A percentile compares a stretch with the other conserved stretches of the same genome.
phyloP scores from a whole-genome alignment of 2,888 invertebrate species.

The Agrilus biguttatus region DNA sequence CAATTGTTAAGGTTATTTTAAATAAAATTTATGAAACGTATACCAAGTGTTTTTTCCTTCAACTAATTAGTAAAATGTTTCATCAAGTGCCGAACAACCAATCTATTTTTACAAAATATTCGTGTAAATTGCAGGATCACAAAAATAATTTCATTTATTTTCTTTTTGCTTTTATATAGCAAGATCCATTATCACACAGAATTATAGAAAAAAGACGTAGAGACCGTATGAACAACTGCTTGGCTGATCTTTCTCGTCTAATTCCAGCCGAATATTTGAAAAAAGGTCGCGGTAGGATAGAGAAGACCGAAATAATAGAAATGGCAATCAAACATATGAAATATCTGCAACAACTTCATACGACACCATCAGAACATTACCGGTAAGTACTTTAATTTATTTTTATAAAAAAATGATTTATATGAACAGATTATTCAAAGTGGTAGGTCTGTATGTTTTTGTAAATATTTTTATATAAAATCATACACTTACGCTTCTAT shows the following conservation, averaged over 20 bases:
- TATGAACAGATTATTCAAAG: no score
- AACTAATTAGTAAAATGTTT: no score
- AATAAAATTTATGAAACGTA: no score
- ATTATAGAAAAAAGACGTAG: slow-evolving; percentile 91
- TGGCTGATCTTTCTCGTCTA: slow-evolving; percentile 83
- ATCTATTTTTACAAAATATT: no score
- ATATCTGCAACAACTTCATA: slow-evolving; percentile 58
- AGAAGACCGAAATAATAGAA: slow-evolving; percentile 96
- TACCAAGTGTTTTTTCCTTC: no score
- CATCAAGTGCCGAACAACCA: no score
- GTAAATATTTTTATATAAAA: no score
- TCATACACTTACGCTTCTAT: no score
- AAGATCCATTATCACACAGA: slow-evolving; percentile 96
- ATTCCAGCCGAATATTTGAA: slow-evolving; percentile 88
- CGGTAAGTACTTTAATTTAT: slow-evolving; percentile 13
- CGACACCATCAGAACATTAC: slow-evolving; percentile 26
- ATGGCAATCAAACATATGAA: slow-evolving; percentile 94
- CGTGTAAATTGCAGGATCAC: neutral
- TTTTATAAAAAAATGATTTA: no score
- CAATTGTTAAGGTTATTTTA: no score
- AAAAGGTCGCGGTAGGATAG: slow-evolving; percentile 88
- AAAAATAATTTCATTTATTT: slow-evolving; percentile 4
- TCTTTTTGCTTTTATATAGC: slow-evolving; percentile 32
- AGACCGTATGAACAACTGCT: slow-evolving; percentile 94
- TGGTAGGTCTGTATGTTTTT: no score